Evolutionary conservation across 2,113 vertebrate species (phyloP).

Genomic region (Nematolebias whitei): DNA sequence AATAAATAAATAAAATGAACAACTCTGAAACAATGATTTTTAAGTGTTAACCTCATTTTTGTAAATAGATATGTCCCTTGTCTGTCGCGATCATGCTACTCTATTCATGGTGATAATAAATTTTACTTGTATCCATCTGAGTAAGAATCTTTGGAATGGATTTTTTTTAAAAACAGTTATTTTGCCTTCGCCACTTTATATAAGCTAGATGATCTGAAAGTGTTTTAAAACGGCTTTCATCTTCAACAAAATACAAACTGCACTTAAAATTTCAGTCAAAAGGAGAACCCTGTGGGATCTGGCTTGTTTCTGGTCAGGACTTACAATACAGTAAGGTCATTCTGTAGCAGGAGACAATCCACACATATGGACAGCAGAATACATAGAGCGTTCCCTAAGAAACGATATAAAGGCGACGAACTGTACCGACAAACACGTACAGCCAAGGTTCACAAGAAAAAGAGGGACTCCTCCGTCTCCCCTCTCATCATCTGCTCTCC

Average conservation of each 20-base stretch:
- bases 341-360: conserved; percentile 90
- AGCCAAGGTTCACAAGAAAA: conserved; percentile 80
- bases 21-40: not conserved
- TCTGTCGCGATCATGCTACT: not conserved
- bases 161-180: not conserved
- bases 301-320: conserved; percentile 81
- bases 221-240: not conserved
- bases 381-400: conserved; percentile 91
- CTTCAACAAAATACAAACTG: not conserved
- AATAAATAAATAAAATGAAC: not conserved
- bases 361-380: conserved; percentile 93
- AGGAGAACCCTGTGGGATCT: conserved; percentile 69
- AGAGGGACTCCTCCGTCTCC: conserved; percentile 24
- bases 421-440: conserved; percentile 88
- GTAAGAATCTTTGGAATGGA: conserved; percentile 31
- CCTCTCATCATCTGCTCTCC: conserved; percentile 50
- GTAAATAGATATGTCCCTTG: too few relatives aligned
- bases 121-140: conserved; percentile 1
- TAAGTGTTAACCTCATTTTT: too few relatives aligned
- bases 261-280: not conserved
- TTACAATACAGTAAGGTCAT: conserved; percentile 80
- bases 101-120: not conserved
- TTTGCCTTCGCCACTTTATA: conserved; percentile 1
- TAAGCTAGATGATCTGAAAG: conserved; percentile 7
- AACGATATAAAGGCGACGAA: conserved; percentile 87